phyloP scores from a whole-genome alignment of 2,113 vertebrate genomes.

The Nyctereutes procyonoides region DNA sequence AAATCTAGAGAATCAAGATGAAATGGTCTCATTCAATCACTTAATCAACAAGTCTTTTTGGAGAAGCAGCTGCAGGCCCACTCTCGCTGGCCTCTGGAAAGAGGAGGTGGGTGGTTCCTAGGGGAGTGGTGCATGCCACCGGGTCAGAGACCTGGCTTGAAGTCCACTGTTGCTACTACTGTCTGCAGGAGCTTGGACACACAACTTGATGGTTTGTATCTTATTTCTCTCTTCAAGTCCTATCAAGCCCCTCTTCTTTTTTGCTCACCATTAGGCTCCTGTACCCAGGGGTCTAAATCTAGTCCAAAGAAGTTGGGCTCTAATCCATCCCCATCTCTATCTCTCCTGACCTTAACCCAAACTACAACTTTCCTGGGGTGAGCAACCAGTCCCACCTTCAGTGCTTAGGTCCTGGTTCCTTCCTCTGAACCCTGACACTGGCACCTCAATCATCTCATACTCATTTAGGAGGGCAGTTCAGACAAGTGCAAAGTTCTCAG shows the following conservation, averaged over 20 bases:
- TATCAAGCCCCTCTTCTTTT: neutral
- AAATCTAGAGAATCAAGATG: neutral
- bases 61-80: neutral
- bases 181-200: neutral
- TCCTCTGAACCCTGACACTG: neutral
- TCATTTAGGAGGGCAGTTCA: neutral
- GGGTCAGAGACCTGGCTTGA: neutral
- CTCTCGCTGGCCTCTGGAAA: too few relatives aligned
- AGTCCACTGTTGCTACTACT: neutral
- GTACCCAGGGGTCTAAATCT: neutral
- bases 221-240: neutral
- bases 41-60: neutral
- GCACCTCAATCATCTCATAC: neutral
- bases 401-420: neutral
- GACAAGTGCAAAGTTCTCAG: neutral
- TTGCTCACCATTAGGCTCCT: neutral
- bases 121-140: rapidly evolving
- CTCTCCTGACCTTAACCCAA: neutral
- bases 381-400: neutral
- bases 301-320: neutral
- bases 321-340: neutral
- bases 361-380: neutral
- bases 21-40: neutral
- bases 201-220: neutral
- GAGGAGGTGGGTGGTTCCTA: neutral